Evolutionary conservation across 2,888 invertebrate genomes (phyloP).

Genomic region (Lathronympha strigana): DNA sequence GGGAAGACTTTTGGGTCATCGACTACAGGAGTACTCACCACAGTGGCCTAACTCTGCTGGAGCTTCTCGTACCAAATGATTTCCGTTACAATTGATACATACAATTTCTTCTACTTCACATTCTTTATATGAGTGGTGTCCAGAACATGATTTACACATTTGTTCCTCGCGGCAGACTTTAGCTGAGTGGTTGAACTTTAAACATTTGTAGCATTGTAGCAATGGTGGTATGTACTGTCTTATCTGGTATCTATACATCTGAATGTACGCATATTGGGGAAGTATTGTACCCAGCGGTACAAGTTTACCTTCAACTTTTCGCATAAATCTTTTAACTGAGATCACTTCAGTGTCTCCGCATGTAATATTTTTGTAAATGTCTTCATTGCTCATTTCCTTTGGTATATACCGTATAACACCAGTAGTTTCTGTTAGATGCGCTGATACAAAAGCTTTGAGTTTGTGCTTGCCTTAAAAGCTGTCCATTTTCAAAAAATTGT

Average conservation of each 20-base stretch:
- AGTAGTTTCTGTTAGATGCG: background rate
- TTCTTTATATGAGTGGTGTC: background rate
- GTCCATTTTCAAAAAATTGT: background rate
- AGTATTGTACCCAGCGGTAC: background rate
- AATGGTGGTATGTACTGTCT: constrained; percentile 5
- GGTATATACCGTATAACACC: background rate
- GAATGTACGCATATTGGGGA: background rate
- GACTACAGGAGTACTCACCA: background rate
- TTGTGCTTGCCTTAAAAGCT: background rate
- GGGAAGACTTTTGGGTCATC: background rate
- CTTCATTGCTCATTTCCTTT: background rate
- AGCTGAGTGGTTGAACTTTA: background rate
- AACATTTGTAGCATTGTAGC: background rate
- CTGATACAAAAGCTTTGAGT: background rate
- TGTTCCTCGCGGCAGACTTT: background rate
- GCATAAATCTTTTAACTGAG: background rate
- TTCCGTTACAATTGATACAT: constrained; percentile 1
- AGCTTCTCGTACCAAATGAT: background rate
- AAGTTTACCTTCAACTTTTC: background rate
- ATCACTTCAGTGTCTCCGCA: background rate
- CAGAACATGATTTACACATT: background rate
- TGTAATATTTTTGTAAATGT: background rate
- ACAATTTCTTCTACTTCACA: background rate
- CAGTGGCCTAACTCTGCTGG: background rate
- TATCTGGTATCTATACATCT: background rate